phyloP scores from a whole-genome alignment of 2,797 vertebrate genomes.

The Rhinatrema bivittatum region DNA sequence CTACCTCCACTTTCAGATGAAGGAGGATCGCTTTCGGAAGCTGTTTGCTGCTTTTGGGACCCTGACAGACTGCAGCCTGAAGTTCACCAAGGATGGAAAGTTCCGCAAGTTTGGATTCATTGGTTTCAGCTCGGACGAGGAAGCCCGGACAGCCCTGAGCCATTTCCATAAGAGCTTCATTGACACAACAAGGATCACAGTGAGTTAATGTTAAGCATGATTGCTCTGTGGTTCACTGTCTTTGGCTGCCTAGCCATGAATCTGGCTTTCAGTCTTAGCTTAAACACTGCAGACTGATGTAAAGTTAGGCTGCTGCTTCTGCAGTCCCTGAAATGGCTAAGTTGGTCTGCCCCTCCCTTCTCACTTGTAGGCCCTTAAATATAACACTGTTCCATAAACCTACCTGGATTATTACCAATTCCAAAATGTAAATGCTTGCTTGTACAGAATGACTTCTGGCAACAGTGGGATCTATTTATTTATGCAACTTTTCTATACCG shows the following conservation, averaged over 20 bases:
- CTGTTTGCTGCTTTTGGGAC: constrained; percentile 82
- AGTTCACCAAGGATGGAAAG: constrained; percentile 88
- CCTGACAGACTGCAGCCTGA: constrained; percentile 82
- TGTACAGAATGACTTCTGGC: too few relatives aligned
- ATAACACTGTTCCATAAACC: too few relatives aligned
- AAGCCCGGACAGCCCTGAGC: constrained; percentile 64
- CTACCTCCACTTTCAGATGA: constrained; percentile 82
- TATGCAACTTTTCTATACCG: too few relatives aligned
- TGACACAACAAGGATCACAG: constrained; percentile 80
- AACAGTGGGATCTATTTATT: too few relatives aligned
- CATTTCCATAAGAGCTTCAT: constrained; percentile 88
- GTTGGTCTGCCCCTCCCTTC: neutral
- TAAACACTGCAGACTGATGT: neutral
- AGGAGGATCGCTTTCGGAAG: constrained; percentile 79
- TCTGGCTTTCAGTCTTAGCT: neutral
- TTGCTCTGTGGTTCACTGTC: neutral
- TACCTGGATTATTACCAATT: too few relatives aligned
- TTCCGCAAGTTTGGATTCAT: constrained; percentile 95
- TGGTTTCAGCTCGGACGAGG: constrained; percentile 81
- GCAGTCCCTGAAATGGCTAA: rapidly evolving
- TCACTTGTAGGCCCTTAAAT: too few relatives aligned
- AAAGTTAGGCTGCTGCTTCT: too few relatives aligned
- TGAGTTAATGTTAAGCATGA: constrained; percentile 29
- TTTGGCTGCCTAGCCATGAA: too few relatives aligned
- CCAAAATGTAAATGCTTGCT: too few relatives aligned